These are phyloP conservation scores for Brienomyrus longianalis DNA, from an alignment of 2,113 vertebrate species.

Conservation along the genomic window DNA sequence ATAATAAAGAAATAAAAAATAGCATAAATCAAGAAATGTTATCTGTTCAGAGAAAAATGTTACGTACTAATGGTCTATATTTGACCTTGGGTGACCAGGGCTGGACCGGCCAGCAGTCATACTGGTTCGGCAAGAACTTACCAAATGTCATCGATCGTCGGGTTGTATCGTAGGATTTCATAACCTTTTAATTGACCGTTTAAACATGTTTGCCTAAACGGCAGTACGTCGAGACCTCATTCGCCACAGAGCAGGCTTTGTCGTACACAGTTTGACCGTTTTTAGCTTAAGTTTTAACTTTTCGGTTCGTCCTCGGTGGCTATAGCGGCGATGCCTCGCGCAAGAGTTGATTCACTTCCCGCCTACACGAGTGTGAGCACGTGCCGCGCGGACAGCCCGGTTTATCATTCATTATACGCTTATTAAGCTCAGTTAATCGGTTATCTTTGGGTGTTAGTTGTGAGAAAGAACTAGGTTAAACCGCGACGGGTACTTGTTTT, in stretches of 20 bases:
- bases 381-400: background rate
- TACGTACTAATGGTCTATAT: background rate
- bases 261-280: background rate
- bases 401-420: background rate
- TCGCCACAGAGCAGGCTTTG: background rate
- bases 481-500: background rate
- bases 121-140: background rate
- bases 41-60: background rate
- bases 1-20: background rate
- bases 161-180: background rate
- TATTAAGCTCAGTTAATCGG: background rate
- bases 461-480: background rate
- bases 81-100: background rate
- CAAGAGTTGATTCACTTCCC: background rate
- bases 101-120: background rate
- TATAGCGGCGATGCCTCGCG: background rate
- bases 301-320: background rate
- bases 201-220: background rate
- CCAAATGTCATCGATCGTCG: background rate
- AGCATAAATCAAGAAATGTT: background rate
- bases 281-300: background rate
- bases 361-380: background rate
- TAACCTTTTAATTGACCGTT: background rate
- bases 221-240: background rate
- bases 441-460: background rate